phyloP scores from a whole-genome alignment of 2,113 vertebrate genomes.

The Etheostoma cragini region DNA sequence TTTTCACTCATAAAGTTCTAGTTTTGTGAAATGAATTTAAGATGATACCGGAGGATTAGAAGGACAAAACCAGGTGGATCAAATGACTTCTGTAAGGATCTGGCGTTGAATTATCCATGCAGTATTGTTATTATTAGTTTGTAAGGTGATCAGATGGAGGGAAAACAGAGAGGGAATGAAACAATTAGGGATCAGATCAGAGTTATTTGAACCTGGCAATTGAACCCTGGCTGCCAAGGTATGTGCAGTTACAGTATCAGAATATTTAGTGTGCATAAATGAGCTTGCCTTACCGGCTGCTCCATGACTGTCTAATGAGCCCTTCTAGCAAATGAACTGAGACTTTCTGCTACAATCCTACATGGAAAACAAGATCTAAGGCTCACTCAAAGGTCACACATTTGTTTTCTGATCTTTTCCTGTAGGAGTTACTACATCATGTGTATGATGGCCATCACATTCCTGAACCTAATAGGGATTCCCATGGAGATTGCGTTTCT shows the following conservation, averaged over 20 bases:
- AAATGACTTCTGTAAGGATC: neutral
- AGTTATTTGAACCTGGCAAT: constrained; percentile 65
- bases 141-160: constrained; percentile 58
- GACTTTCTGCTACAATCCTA: constrained; percentile 15
- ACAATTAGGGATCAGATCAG: constrained; percentile 56
- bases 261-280: constrained; percentile 59
- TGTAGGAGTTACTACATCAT: constrained; percentile 84
- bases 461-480: constrained; percentile 83
- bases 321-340: constrained; percentile 27
- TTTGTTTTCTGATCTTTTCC: neutral
- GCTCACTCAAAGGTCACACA: constrained; percentile 5
- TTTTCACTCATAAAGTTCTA: neutral
- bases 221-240: constrained; percentile 21
- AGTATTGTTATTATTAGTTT: constrained; percentile 38
- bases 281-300: constrained; percentile 40
- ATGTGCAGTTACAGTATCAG: constrained; percentile 61
- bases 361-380: constrained; percentile 17
- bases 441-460: constrained; percentile 83
- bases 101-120: constrained; percentile 24
- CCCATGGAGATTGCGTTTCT: constrained; percentile 85
- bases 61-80: neutral
- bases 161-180: constrained; percentile 67
- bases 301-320: constrained; percentile 31
- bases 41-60: neutral
- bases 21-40: neutral